phyloP scores from a whole-genome alignment of 2,113 vertebrate genomes.

The Chaetodon trifascialis region DNA sequence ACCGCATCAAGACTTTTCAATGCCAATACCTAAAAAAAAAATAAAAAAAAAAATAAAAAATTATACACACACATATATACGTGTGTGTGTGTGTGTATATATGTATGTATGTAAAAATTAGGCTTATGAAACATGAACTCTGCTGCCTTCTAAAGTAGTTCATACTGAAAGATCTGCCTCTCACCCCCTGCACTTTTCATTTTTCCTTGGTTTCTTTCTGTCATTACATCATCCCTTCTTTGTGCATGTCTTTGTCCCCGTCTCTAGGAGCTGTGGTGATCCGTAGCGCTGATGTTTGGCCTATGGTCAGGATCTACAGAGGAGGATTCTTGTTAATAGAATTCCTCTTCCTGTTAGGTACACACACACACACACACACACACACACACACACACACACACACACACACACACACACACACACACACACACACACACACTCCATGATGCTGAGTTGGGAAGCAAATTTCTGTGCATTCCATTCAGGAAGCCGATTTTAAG shows the following conservation, averaged over 20 bases:
- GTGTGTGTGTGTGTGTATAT: too few relatives aligned
- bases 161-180: background rate
- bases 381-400: background rate
- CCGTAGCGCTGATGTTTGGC: slow-evolving; percentile 87
- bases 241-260: background rate
- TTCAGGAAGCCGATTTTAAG: background rate
- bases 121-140: background rate
- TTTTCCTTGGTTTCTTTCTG: background rate
- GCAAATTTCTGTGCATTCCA: background rate
- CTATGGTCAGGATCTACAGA: slow-evolving; percentile 97
- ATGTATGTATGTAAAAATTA: too few relatives aligned
- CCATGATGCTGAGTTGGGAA: background rate
- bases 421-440: background rate
- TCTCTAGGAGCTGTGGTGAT: slow-evolving; percentile 88
- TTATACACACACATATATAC: too few relatives aligned
- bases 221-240: background rate
- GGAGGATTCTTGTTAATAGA: slow-evolving; percentile 98
- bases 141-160: background rate
- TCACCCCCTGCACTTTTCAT: background rate
- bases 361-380: background rate
- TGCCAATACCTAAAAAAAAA: background rate
- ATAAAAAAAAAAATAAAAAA: too few relatives aligned
- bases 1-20: background rate
- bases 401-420: slow-evolving; percentile 17
- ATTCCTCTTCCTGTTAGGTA: slow-evolving; percentile 97